Conservation (phyloP, 2,888 invertebrate genomes). For the Merodon equestris region DNA sequence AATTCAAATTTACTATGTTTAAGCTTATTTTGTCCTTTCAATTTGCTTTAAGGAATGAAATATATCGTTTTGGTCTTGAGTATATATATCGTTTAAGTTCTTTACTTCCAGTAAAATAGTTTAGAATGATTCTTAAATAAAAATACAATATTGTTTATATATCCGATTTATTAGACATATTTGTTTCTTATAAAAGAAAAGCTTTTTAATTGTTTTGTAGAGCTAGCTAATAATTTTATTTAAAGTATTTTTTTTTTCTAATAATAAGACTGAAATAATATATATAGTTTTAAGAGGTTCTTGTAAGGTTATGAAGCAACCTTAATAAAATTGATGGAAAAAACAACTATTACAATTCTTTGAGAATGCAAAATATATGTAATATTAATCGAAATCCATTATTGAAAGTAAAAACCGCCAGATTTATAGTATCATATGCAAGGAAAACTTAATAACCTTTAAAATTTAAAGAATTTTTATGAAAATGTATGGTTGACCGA, state of each 20-base stretch:
- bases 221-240: conserved; percentile 62
- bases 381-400: too few relatives aligned
- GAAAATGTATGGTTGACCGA: too few relatives aligned
- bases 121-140: conserved; percentile 59
- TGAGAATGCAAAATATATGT: too few relatives aligned
- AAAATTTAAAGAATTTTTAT: too few relatives aligned
- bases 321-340: conserved; percentile 19
- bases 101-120: conserved; percentile 39
- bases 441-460: too few relatives aligned
- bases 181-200: conserved; percentile 9
- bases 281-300: conserved; percentile 31
- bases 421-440: too few relatives aligned
- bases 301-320: conserved; percentile 37
- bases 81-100: conserved; percentile 27
- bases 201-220: conserved; percentile 59
- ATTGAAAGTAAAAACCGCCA: too few relatives aligned
- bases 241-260: conserved; percentile 14
- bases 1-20: conserved; percentile 16
- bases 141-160: neutral
- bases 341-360: neutral
- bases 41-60: conserved; percentile 65
- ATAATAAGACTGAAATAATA: conserved; percentile 25
- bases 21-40: conserved; percentile 34
- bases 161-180: neutral
- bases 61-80: conserved; percentile 59